phyloP scores from a whole-genome alignment of 1,140 invertebrate species.

The Trichonephila inaurata region DNA sequence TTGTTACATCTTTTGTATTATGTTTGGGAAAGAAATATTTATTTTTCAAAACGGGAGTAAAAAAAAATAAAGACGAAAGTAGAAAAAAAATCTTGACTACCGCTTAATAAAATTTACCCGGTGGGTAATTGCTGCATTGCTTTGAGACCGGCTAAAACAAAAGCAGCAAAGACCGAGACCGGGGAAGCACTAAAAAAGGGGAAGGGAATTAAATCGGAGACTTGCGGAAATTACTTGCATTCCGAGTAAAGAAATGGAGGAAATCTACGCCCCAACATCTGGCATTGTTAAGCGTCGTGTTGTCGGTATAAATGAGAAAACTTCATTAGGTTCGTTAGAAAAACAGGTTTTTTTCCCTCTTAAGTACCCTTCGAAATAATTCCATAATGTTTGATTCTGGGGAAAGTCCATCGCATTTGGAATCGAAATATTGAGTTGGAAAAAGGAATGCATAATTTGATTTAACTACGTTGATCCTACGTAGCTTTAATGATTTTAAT shows the following conservation, averaged over 20 bases:
- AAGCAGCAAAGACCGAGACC: neutral
- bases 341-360: neutral
- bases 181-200: neutral
- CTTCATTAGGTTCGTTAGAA: conserved; percentile 63
- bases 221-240: conserved; percentile 63
- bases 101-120: conserved; percentile 70
- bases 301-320: conserved; percentile 60
- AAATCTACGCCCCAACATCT: conserved; percentile 50
- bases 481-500: neutral
- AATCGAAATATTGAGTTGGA: neutral
- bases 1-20: conserved; percentile 14
- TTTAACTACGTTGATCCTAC: neutral
- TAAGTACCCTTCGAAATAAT: neutral
- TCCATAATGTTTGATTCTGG: neutral
- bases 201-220: conserved; percentile 61
- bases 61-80: neutral
- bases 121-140: conserved; percentile 50
- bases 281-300: conserved; percentile 61
- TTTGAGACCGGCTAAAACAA: conserved; percentile 24
- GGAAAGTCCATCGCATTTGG: no score
- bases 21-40: conserved; percentile 48
- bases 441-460: neutral
- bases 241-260: neutral
- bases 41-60: neutral
- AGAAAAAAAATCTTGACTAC: neutral